These are phyloP conservation scores for Galeopsomyia nigrocyanea DNA, from an alignment of 2,888 invertebrate genomes.

Conservation along the genomic window DNA sequence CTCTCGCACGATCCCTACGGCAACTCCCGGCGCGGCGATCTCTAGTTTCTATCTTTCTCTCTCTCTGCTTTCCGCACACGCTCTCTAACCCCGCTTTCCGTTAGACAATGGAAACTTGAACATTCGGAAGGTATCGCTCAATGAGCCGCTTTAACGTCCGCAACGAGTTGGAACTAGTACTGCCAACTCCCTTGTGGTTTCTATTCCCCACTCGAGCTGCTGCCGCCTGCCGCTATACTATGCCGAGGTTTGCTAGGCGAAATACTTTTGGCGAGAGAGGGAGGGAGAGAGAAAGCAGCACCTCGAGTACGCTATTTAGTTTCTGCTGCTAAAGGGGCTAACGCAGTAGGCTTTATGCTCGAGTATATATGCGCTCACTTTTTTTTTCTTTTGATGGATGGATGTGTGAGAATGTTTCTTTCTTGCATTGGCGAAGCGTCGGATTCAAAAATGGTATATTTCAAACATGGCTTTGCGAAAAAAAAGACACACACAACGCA, in stretches of 20 bases:
- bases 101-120: slow-evolving; percentile 47
- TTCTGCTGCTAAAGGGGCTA: slow-evolving; percentile 1
- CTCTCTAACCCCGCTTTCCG: slow-evolving; percentile 23
- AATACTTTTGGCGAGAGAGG: slow-evolving; percentile 35
- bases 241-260: slow-evolving; percentile 22
- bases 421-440: no score
- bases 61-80: background rate
- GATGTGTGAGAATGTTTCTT: no score
- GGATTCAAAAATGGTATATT: no score
- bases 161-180: slow-evolving; percentile 43
- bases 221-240: no score
- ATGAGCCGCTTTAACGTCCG: slow-evolving; percentile 48
- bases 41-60: slow-evolving; percentile 27
- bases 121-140: slow-evolving; percentile 47
- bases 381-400: background rate
- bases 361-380: background rate
- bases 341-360: background rate
- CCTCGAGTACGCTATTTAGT: slow-evolving; percentile 28
- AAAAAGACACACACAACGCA: background rate
- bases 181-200: slow-evolving; percentile 37
- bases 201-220: background rate
- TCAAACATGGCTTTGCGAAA: slow-evolving; percentile 37
- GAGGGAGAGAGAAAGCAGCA: background rate
- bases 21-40: no score
- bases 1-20: background rate